Evolutionary conservation across 1,140 invertebrate genomes (phyloP).

Genomic region (Augochlora pura): DNA sequence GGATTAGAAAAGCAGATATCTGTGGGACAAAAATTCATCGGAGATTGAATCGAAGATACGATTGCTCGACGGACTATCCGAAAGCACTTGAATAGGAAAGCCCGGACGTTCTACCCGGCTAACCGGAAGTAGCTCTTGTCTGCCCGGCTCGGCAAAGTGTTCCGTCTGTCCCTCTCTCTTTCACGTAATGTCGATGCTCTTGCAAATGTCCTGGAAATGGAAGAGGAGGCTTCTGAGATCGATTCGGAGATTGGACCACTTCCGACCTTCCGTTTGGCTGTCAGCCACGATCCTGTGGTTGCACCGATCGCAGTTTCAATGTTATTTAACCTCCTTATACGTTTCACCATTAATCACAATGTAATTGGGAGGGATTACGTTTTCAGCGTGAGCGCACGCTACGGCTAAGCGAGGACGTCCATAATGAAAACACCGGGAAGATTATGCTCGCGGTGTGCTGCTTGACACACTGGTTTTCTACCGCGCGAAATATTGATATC

Average conservation of each 20-base stretch:
- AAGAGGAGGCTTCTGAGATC: constrained; percentile 64
- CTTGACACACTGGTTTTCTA: too few species aligned
- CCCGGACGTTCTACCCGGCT: constrained; percentile 35
- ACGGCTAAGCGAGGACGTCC: neutral
- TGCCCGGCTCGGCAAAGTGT: constrained; percentile 35
- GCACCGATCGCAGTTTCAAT: constrained; percentile 46
- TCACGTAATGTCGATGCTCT: constrained; percentile 30
- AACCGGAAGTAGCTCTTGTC: constrained; percentile 45
- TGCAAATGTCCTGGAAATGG: constrained; percentile 67
- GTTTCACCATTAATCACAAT: constrained; percentile 30
- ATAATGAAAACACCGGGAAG: neutral
- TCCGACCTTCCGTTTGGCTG: constrained; percentile 61
- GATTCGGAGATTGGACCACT: constrained; percentile 67
- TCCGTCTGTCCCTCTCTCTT: constrained; percentile 33
- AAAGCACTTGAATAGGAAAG: constrained; percentile 28
- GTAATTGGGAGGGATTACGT: constrained; percentile 21
- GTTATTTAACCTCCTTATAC: constrained; percentile 46
- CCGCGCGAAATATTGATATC: too few species aligned
- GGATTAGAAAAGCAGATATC: constrained; percentile 24
- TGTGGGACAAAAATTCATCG: constrained; percentile 29
- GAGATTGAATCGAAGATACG: constrained; percentile 39
- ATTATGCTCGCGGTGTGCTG: neutral
- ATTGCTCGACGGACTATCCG: constrained; percentile 28
- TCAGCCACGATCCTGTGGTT: constrained; percentile 53
- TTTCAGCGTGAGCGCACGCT: neutral